These are phyloP conservation scores for Perithous albicinctus DNA, from an alignment of 2,888 invertebrate genomes.

Conservation along the genomic window DNA sequence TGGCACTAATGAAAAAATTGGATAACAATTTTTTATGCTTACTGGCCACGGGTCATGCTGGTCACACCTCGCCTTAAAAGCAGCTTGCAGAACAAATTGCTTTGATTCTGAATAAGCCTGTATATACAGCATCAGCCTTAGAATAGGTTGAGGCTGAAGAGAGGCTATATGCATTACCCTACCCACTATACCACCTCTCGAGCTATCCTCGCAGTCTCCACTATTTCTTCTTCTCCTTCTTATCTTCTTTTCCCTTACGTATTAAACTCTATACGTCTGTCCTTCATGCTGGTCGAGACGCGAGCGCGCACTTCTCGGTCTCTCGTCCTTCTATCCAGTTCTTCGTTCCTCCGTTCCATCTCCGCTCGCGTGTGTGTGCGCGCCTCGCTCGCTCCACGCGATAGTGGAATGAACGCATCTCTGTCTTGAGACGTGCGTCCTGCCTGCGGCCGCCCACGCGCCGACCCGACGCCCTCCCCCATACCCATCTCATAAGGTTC, in stretches of 20 bases:
- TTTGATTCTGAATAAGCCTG: conserved; percentile 50
- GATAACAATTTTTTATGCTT: no score
- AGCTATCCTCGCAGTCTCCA: conserved; percentile 52
- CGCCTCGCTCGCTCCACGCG: conserved; percentile 69
- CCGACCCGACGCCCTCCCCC: conserved; percentile 83
- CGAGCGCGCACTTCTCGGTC: conserved; percentile 45
- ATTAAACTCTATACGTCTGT: conserved; percentile 27
- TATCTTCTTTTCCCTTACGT: conserved; percentile 43
- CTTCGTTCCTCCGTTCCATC: conserved; percentile 56
- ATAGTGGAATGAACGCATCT: conserved; percentile 71
- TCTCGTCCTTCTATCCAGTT: conserved; percentile 51
- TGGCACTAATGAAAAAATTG: no score
- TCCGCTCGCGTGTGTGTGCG: conserved; percentile 66
- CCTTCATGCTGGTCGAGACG: conserved; percentile 37
- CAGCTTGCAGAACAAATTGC: no score
- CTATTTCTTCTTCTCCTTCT: conserved; percentile 38
- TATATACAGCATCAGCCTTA: conserved; percentile 32
- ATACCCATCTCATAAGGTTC: conserved; percentile 76
- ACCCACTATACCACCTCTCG: conserved; percentile 27
- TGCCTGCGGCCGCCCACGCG: conserved; percentile 85
- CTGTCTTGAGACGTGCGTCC: conserved; percentile 82
- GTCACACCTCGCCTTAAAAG: no score
- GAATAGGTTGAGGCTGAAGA: conserved; percentile 44
- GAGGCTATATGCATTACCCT: conserved; percentile 23
- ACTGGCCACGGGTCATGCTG: no score